Percentiles rank a stretch among this genome's conserved stretches.
phyloP scores from a whole-genome alignment of 2,113 vertebrate species.

The Pedetes capensis region DNA sequence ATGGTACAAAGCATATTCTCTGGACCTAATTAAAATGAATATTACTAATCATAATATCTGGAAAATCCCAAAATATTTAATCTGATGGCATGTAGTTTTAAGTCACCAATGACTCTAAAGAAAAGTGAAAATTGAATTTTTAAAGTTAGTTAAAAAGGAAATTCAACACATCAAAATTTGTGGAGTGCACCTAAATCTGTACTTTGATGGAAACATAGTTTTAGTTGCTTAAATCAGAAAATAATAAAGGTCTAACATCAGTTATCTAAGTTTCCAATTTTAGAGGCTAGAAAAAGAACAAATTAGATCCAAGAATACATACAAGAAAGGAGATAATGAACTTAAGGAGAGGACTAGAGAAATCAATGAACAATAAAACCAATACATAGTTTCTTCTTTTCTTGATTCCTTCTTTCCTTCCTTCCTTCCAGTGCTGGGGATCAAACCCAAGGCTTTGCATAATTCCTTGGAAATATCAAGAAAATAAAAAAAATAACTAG shows the following conservation, averaged over 20 bases:
- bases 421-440: too few relatives aligned
- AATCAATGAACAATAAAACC: not conserved
- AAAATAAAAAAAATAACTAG: too few relatives aligned
- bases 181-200: not conserved
- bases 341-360: not conserved
- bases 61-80: not conserved
- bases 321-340: not conserved
- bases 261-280: not conserved
- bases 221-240: not conserved
- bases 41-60: not conserved
- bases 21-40: not conserved
- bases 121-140: not conserved
- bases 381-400: too few relatives aligned
- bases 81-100: not conserved
- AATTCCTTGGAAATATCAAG: too few relatives aligned
- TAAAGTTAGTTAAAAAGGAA: not conserved
- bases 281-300: not conserved
- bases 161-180: not conserved
- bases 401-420: too few relatives aligned
- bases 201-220: not conserved
- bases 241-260: not conserved
- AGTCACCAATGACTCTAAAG: not conserved
- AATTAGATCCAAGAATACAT: not conserved
- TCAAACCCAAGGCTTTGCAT: too few relatives aligned
- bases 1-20: not conserved